Evolutionary conservation across 30 jellyfish, hydroid and myxozoan genomes (phyloP), one percentile per base, ranked within the genome.

Genomic region (Morbakka virulenta): DNA sequence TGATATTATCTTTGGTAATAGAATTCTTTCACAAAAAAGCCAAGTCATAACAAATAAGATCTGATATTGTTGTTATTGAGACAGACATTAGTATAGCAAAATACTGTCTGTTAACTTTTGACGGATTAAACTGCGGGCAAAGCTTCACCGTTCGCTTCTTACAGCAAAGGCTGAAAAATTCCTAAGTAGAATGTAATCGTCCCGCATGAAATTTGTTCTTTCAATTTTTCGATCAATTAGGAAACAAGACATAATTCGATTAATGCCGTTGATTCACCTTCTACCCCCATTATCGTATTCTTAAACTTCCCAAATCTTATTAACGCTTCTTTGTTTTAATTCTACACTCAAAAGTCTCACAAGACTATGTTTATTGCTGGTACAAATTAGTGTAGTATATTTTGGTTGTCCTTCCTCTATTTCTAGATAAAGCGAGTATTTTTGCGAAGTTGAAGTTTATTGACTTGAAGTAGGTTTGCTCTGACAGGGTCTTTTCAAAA

Each of bases 231-330:
- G 48, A 81, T 81, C 74, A 80, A 50, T 83, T 85, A 83, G 95
- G 95, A 83, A 83, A 85, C 74, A 65, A 41, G 81, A 65, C 28
- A 72, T 83, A 83, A 83, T 83, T 83, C 95, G 95, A 83, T 83
- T 83, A 83, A 82, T 83, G 57, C 57, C 17, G 13, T 41, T 41
- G 57, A 41, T 41, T 41, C 57, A 17, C 57, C 57, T 17, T 41
- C 57, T 6, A 41, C 57, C 57, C 17, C 57, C 17, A 41, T 41
- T 41, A 41, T 41, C 57, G 9, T 41, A 41, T 41, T 41, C 57
- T 41, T 41, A 41, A 41, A 41, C 57, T 41, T 41, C 13, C 17
- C 57, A 41, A 41, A 41, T 41, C 57, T 41, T 41, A 41, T 41
- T 41, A 41, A 41, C 57, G 57, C 57, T 41, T 41, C 17, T 6